phyloP scores from a whole-genome alignment of 2,888 invertebrate species.

The Troglohyphantes excavatus region DNA sequence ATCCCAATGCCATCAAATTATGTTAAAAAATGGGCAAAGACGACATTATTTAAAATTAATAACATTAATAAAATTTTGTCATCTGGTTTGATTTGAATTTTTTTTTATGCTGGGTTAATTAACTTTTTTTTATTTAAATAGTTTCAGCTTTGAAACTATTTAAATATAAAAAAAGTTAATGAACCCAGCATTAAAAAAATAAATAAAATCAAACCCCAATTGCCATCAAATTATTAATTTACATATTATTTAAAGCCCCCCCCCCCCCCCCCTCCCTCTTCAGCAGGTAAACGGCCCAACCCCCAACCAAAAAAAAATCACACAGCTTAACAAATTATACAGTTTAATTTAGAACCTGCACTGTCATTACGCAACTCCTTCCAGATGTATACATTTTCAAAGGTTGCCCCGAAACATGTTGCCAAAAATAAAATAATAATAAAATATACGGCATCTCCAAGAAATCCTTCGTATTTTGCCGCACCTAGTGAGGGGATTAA shows the following conservation, averaged over 20 bases:
- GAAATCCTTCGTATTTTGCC: not conserved
- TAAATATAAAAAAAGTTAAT: no score
- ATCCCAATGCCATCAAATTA: no score
- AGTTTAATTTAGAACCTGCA: conserved; percentile 13
- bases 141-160: no score
- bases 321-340: conserved; percentile 13
- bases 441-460: not conserved
- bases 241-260: not conserved
- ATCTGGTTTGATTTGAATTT: no score
- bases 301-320: not conserved
- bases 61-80: no score
- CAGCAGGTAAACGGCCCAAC: not conserved
- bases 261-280: no score
- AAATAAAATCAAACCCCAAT: not conserved
- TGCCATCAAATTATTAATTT: no score
- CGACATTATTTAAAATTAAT: no score
- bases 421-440: conserved; percentile 15
- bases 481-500: conserved; percentile 43
- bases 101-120: no score
- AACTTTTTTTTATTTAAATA: no score
- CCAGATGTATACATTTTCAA: not conserved
- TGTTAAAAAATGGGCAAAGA: no score
- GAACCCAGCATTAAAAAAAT: not conserved
- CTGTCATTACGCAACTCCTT: conserved; percentile 8
- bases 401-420: not conserved